A percentile compares a stretch with the other conserved stretches of the same genome.
Conservation (phyloP, 2,888 invertebrate genomes). For the Melanargia galathea region DNA sequence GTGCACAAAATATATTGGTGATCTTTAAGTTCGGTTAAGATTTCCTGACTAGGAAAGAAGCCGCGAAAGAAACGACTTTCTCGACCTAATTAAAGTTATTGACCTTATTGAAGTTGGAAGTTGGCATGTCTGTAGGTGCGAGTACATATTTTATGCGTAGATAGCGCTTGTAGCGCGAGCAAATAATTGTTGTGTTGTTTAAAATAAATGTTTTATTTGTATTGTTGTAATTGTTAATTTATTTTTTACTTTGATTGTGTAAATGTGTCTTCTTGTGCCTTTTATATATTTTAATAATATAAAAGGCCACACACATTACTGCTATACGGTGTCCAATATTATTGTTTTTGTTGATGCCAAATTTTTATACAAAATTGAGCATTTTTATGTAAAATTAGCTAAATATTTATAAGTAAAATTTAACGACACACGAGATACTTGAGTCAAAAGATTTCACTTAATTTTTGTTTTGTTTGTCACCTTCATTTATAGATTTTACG, state of each 20-base stretch:
- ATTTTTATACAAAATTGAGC: too few species aligned
- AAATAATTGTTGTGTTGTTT: conserved; percentile 5
- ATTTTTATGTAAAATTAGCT: too few species aligned
- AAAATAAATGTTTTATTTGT: background rate
- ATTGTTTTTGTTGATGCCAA: too few species aligned
- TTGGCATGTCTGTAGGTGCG: conserved; percentile 3
- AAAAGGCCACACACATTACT: background rate
- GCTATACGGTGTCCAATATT: too few species aligned
- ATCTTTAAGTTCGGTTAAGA: background rate
- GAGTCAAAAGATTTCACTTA: background rate
- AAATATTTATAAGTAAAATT: too few species aligned
- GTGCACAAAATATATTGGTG: too few species aligned
- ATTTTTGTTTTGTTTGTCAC: conserved; percentile 1
- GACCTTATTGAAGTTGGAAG: background rate
- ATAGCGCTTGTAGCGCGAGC: background rate
- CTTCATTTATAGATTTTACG: conserved; percentile 9
- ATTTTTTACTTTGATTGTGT: background rate
- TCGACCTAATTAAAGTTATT: too few species aligned
- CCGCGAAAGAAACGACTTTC: background rate
- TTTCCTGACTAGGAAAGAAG: background rate
- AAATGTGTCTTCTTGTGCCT: conserved; percentile 5
- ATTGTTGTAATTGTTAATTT: conserved; percentile 10
- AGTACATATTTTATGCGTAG: background rate
- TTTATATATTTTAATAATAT: conserved; percentile 1
- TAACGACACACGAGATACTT: background rate